phyloP scores from a whole-genome alignment of 2,113 vertebrate genomes.

The Alces alces region DNA sequence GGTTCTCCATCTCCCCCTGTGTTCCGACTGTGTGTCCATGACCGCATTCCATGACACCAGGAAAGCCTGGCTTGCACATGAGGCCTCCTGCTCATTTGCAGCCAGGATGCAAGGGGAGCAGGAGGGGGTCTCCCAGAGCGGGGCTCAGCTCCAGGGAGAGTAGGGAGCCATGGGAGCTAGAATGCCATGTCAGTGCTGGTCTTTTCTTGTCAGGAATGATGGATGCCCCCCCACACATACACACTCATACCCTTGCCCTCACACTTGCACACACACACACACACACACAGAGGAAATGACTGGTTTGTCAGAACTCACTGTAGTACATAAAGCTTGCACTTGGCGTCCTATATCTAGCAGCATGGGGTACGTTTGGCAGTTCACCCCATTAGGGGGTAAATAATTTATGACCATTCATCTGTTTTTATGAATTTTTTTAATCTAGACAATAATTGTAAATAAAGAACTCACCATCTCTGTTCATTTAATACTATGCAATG shows the following conservation, averaged over 20 bases:
- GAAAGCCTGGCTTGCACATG: not conserved
- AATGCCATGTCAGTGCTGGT: slow-evolving; percentile 13
- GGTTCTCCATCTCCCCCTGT: slow-evolving; percentile 53
- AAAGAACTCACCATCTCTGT: slow-evolving; percentile 99
- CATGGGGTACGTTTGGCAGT: slow-evolving; percentile 97
- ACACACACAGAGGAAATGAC: slow-evolving; percentile 67
- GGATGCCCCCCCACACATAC: slow-evolving; percentile 68
- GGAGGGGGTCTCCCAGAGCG: slow-evolving; percentile 75
- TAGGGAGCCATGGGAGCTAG: not conserved
- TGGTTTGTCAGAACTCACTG: slow-evolving; percentile 85
- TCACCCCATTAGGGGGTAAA: slow-evolving; percentile 95
- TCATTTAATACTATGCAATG: slow-evolving; percentile 99
- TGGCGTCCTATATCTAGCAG: slow-evolving; percentile 97
- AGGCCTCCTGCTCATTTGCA: slow-evolving; percentile 44
- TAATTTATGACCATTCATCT: slow-evolving; percentile 97
- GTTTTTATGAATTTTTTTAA: slow-evolving; percentile 99
- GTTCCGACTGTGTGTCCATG: slow-evolving; percentile 7
- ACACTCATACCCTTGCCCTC: not conserved
- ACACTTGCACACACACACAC: not conserved
- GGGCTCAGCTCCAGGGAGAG: slow-evolving; percentile 71
- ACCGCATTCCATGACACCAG: slow-evolving; percentile 35
- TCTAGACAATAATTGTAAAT: slow-evolving; percentile 99
- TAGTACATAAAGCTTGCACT: slow-evolving; percentile 94
- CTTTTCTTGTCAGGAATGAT: slow-evolving; percentile 83
- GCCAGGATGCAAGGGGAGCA: slow-evolving; percentile 76